Evolutionary conservation across 2,888 invertebrate genomes (phyloP).

Genomic region (Galeruca laticollis): DNA sequence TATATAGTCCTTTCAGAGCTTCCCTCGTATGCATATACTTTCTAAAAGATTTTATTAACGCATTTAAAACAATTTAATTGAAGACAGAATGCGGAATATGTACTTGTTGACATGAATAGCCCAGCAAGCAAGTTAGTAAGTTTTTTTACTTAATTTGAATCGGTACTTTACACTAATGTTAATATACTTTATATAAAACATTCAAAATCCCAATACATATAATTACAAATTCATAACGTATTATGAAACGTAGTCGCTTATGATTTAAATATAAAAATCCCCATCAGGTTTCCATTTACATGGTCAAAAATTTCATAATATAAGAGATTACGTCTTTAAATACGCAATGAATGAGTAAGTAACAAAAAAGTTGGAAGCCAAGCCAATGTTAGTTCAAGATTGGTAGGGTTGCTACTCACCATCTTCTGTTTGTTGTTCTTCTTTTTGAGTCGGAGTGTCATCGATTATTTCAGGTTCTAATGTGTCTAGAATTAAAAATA

Average conservation of each 20-base stretch:
- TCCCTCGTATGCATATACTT: not conserved
- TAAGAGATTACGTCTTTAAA: too few species aligned
- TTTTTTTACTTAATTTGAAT: not conserved
- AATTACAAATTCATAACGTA: too few species aligned
- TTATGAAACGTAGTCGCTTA: too few species aligned
- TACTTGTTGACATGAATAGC: not conserved
- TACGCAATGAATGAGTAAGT: too few species aligned
- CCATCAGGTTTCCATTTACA: too few species aligned
- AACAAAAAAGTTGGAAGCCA: not conserved
- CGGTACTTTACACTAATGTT: not conserved
- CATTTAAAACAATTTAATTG: not conserved
- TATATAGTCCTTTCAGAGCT: not conserved
- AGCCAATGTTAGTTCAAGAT: not conserved
- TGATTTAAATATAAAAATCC: too few species aligned
- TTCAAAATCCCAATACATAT: not conserved
- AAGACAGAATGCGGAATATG: not conserved
- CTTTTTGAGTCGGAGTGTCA: conserved; percentile 56
- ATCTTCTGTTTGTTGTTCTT: conserved; percentile 52
- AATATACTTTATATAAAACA: too few species aligned
- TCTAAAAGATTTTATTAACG: not conserved
- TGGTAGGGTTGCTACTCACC: conserved; percentile 50
- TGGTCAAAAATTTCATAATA: too few species aligned
- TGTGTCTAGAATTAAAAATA: conserved; percentile 60
- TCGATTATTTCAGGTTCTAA: conserved; percentile 63
- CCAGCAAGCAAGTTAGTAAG: conserved; percentile 3